Evolutionary conservation across 2,888 invertebrate genomes (phyloP), one percentile per base, ranked within the genome.

Genomic region (Lasius platythorax): DNA sequence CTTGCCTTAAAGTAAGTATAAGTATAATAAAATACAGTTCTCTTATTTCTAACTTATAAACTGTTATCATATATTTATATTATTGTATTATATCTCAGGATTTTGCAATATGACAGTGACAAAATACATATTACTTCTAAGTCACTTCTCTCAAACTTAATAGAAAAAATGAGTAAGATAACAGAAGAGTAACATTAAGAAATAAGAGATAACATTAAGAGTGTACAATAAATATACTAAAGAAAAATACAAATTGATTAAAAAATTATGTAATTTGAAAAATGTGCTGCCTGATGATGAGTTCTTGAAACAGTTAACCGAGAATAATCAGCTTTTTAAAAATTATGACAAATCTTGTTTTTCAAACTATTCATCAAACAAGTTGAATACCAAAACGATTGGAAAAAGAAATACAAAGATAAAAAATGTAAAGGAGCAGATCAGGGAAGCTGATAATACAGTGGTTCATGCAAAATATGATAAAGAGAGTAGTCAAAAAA

Each of bases 301-400:
- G 12, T 9, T 70, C 6, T 72, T 79, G 61, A 46, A 79, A 56
- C 53, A 15, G 46, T 79, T 79, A 18, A 79, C 61, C 6, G 8
- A 43, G 2, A 61, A 61, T 46, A 79, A 72, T 61, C 33, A 70
- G 58, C 2, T 72, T 18, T 72, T 79, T 1, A 46, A 68, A 67
- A 56, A 78, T 56, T 67, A 79, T 72, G 33, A 79, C 0, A 72
- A 70, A n/a, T 79, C 23, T 61, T 79, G 79, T 43, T 23, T 23
- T 6, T n/a, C n/a, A n/a, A 70, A 79, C 4, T 18, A 76, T 40
- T 23, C 46, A 23, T 70, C 72, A 46, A 23, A 46, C 28, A 61
- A 61, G 2, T 33, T 79, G 12, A 33, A 33, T 79, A 1, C 1
- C 2, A 18, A 33, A 61, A 8, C 8, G 1, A 23, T 0, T 46